These are phyloP conservation scores for Cerceris ruficornis DNA, from an alignment of 2,888 invertebrate species.

Conservation along the genomic window DNA sequence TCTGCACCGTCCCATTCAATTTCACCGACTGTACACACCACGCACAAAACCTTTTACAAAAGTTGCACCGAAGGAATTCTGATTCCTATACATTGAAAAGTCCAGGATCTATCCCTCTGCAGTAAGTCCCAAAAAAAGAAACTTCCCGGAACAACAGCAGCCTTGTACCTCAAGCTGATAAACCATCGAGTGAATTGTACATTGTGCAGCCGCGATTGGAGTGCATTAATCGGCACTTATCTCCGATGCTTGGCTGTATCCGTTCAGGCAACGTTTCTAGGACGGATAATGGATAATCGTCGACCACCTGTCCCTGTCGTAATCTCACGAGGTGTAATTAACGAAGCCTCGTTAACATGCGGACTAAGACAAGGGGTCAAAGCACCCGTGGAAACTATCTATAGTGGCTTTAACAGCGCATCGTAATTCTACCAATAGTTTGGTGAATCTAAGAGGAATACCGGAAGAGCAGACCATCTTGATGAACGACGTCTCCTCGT, in stretches of 20 bases:
- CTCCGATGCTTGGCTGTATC: constrained; percentile 49
- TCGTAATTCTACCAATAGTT: constrained; percentile 26
- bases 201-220: constrained; percentile 34
- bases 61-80: too few species aligned
- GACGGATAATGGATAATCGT: constrained; percentile 68
- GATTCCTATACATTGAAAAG: too few species aligned
- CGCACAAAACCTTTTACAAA: too few species aligned
- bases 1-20: too few species aligned
- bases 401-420: constrained; percentile 41
- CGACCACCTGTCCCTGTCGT: constrained; percentile 73
- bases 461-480: not conserved
- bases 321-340: constrained; percentile 72
- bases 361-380: constrained; percentile 60
- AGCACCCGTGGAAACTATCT: constrained; percentile 62
- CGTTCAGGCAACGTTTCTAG: constrained; percentile 54
- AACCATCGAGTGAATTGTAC: constrained; percentile 3
- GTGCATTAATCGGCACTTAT: constrained; percentile 67
- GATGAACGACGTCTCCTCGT: too few species aligned
- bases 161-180: not conserved
- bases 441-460: constrained; percentile 29
- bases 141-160: not conserved
- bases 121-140: too few species aligned
- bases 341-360: constrained; percentile 67
- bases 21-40: too few species aligned
- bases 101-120: too few species aligned